Conservation (phyloP, 2,888 invertebrate genomes). For the Acanthococcus lagerstroemiae region DNA sequence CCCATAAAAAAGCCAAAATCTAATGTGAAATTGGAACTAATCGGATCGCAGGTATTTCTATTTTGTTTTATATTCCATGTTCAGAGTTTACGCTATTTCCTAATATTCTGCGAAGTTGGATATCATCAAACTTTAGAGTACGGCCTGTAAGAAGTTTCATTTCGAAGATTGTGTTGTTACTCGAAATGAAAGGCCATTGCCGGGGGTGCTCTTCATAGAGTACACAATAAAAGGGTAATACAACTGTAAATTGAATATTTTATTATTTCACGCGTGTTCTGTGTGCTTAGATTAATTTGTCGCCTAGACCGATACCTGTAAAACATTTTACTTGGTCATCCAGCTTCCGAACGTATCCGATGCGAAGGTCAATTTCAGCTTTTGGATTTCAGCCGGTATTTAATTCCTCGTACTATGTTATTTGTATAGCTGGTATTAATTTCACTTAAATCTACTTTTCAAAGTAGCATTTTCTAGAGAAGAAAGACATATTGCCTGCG, state of each 20-base stretch:
- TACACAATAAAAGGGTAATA: no score
- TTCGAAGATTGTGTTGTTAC: not conserved
- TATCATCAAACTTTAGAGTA: not conserved
- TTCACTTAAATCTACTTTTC: no score
- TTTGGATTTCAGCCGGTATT: conserved; percentile 21
- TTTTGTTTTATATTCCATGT: not conserved
- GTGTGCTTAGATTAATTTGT: conserved; percentile 8
- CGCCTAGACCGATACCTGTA: conserved; percentile 3
- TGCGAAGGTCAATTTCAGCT: conserved; percentile 19
- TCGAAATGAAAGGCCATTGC: no score
- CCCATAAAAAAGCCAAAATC: not conserved
- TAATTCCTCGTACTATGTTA: no score
- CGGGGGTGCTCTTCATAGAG: no score
- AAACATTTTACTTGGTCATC: conserved; percentile 13
- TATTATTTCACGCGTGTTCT: not conserved
- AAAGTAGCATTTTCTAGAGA: no score
- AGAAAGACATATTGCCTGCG: no score
- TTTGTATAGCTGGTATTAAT: no score
- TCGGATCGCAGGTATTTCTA: conserved; percentile 25
- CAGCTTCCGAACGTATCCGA: conserved; percentile 2
- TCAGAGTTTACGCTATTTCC: no score
- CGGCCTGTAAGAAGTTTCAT: not conserved
- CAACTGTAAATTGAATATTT: no score
- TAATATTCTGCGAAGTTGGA: no score
- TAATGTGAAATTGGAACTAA: not conserved